Evolutionary conservation across 2,797 vertebrate genomes (phyloP).

Genomic region (Jordanella pulchra): DNA sequence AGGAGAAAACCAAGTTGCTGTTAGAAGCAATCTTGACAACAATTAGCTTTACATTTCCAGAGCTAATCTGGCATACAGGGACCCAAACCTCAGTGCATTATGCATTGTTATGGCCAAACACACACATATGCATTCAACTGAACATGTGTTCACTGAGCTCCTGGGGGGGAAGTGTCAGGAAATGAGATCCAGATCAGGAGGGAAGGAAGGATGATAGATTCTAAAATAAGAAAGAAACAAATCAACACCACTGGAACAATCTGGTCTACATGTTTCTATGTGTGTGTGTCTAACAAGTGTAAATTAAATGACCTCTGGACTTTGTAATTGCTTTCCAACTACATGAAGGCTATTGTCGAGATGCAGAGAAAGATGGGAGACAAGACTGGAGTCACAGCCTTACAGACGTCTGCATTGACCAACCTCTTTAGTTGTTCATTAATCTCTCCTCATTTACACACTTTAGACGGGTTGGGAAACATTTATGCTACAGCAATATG

Average conservation of each 20-base stretch:
- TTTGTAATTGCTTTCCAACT: constrained; percentile 52
- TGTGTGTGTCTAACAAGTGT: constrained; percentile 35
- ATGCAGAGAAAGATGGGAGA: constrained; percentile 3
- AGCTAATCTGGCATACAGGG: constrained; percentile 22
- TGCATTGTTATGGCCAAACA: constrained; percentile 13
- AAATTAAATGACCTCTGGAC: constrained; percentile 54
- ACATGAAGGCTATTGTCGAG: constrained; percentile 6
- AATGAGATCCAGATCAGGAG: constrained; percentile 62
- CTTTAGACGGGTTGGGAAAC: neutral
- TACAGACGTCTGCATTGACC: neutral
- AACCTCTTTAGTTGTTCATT: neutral
- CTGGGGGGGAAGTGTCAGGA: constrained; percentile 58
- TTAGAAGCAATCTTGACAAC: too few relatives aligned
- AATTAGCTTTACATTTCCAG: too few relatives aligned
- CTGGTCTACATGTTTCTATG: constrained; percentile 2
- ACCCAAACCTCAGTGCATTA: constrained; percentile 20
- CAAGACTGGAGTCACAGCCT: neutral
- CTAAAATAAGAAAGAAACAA: constrained; percentile 68
- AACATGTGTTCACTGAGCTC: constrained; percentile 27
- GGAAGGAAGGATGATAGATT: constrained; percentile 59
- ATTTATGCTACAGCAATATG: neutral
- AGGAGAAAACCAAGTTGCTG: neutral
- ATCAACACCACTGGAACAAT: constrained; percentile 57
- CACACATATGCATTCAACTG: constrained; percentile 17
- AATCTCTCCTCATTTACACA: neutral